Percentiles rank a stretch among this genome's conserved stretches.
These are phyloP conservation scores for Platanista minor DNA, from an alignment of 2,113 vertebrate genomes.

Conservation along the genomic window DNA sequence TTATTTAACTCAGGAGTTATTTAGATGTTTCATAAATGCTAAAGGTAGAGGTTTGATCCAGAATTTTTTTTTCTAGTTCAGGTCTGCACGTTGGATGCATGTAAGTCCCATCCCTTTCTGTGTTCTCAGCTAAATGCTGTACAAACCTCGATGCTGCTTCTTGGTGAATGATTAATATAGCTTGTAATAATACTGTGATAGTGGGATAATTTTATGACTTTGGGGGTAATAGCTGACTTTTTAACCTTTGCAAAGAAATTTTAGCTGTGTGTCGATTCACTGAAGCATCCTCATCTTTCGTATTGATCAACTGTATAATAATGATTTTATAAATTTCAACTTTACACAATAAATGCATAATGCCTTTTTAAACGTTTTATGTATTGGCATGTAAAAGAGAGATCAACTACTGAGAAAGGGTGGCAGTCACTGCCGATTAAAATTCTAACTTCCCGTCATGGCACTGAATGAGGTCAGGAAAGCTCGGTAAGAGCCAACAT, in stretches of 20 bases:
- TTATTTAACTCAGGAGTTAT: not conserved
- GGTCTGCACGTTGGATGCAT: not conserved
- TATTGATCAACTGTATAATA: not conserved
- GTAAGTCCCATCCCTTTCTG: too few species aligned
- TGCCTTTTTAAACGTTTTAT: not conserved
- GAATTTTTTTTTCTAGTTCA: not conserved
- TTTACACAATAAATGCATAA: too few species aligned
- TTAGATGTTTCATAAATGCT: not conserved
- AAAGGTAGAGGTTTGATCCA: too few species aligned
- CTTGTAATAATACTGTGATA: not conserved
- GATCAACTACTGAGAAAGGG: not conserved
- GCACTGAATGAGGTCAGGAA: too few species aligned
- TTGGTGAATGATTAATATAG: not conserved
- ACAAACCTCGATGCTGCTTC: not conserved
- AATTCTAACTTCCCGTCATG: not conserved
- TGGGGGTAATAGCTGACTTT: not conserved
- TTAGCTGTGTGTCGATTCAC: not conserved
- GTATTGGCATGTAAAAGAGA: not conserved
- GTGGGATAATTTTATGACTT: not conserved
- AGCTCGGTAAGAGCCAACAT: accelerated
- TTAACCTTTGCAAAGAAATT: not conserved
- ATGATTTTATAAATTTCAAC: not conserved
- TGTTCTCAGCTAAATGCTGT: not conserved
- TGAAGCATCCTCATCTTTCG: not conserved
- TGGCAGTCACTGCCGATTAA: not conserved